Evolutionary conservation across 64 coral and sea anemone species (phyloP).

Genomic region (Dendrophyllia cribrosa): DNA sequence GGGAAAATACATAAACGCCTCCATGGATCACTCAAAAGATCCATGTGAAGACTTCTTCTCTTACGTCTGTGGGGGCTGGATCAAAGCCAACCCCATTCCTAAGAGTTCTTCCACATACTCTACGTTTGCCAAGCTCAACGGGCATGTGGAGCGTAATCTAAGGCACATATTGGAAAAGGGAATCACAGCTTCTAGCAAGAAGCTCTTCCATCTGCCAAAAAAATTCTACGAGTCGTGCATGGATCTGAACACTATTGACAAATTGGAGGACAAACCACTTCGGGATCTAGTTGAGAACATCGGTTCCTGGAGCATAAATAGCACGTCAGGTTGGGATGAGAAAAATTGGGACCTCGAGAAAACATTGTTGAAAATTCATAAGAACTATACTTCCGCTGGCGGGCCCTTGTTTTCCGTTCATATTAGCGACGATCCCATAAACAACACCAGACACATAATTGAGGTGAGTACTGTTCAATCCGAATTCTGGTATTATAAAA

Average conservation of each 20-base stretch:
- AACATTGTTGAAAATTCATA: conserved; percentile 81
- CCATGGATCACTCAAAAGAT: conserved; percentile 74
- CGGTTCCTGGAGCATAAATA: conserved; percentile 77
- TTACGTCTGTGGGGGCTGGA: conserved; percentile 91
- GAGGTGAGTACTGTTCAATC: conserved; percentile 80
- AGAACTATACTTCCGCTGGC: conserved; percentile 88
- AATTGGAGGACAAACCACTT: conserved; percentile 56
- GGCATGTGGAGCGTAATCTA: conserved; percentile 76
- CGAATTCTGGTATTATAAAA: background rate
- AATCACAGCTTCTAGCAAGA: conserved; percentile 59
- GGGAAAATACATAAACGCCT: conserved; percentile 74
- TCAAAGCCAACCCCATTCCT: conserved; percentile 84
- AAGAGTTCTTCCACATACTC: conserved; percentile 91
- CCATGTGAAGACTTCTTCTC: conserved; percentile 89
- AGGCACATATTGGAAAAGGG: conserved; percentile 69
- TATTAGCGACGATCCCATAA: conserved; percentile 92
- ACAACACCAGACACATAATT: conserved; percentile 93
- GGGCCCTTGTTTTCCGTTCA: conserved; percentile 96
- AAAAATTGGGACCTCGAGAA: conserved; percentile 72
- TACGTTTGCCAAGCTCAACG: conserved; percentile 93
- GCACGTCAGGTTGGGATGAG: conserved; percentile 75
- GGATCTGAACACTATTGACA: conserved; percentile 84
- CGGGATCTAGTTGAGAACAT: conserved; percentile 81
- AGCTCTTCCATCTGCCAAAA: conserved; percentile 72
- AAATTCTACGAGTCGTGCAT: conserved; percentile 91